Conservation (phyloP, 2,113 vertebrate species). For the Ciconia boyciana region DNA sequence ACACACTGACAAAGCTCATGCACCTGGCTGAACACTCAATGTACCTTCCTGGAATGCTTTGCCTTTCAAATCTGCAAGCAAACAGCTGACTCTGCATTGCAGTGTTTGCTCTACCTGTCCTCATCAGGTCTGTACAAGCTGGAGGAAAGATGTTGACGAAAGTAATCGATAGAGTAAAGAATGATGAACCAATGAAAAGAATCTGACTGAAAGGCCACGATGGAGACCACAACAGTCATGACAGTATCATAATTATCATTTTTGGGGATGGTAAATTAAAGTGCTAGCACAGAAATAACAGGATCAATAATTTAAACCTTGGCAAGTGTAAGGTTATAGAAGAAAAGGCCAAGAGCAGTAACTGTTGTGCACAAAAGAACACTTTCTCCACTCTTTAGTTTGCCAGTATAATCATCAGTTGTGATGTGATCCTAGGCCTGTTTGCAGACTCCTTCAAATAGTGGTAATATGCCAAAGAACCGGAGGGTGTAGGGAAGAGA, state of each 20-base stretch:
- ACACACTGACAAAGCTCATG: background rate
- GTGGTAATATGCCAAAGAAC: background rate
- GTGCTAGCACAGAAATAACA: conserved; percentile 43
- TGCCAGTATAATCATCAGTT: background rate
- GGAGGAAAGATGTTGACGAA: conserved; percentile 78
- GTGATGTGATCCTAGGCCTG: background rate
- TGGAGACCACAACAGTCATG: conserved; percentile 64
- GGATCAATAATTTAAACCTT: conserved; percentile 56
- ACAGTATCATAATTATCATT: conserved; percentile 59
- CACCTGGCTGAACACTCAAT: background rate
- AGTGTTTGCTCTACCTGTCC: conserved; percentile 61
- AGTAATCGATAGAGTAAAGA: conserved; percentile 89
- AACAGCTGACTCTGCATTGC: conserved; percentile 77
- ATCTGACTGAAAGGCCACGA: conserved; percentile 69
- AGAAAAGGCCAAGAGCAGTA: background rate
- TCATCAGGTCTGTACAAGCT: conserved; percentile 68
- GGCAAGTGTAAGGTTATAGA: background rate
- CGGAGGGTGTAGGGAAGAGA: accelerated
- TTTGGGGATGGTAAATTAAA: conserved; percentile 20
- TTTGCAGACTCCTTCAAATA: background rate
- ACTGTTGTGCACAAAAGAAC: background rate
- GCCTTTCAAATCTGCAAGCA: conserved; percentile 64
- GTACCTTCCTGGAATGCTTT: conserved; percentile 35
- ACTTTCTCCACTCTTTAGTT: background rate
- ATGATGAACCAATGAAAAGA: conserved; percentile 87